Conservation (phyloP, 1,140 invertebrate species). For the Pogonomyrmex californicus region DNA sequence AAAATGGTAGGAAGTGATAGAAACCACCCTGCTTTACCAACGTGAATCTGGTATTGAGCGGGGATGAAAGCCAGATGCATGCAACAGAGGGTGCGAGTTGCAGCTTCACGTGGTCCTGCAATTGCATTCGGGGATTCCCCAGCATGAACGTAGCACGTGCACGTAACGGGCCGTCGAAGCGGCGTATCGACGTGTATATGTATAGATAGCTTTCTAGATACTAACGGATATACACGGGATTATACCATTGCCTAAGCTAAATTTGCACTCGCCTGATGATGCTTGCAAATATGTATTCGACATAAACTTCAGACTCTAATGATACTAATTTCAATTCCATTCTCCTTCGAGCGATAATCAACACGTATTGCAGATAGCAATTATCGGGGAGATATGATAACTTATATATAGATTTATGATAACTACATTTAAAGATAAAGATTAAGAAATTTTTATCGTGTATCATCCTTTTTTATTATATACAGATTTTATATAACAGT, state of each 20-base stretch:
- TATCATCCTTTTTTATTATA: background rate
- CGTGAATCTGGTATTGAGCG: background rate
- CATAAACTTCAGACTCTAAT: conserved; percentile 34
- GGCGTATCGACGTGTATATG: conserved; percentile 23
- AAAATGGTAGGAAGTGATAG: background rate
- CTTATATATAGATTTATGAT: background rate
- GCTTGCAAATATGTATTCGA: background rate
- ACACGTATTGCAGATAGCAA: background rate
- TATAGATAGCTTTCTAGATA: conserved; percentile 14
- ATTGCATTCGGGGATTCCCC: conserved; percentile 29
- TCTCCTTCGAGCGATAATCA: background rate
- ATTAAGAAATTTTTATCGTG: background rate
- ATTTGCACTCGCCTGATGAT: conserved; percentile 54
- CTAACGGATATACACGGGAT: conserved; percentile 47
- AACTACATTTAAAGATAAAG: background rate
- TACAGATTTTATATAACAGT: background rate
- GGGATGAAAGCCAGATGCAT: background rate
- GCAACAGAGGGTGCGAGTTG: conserved; percentile 47
- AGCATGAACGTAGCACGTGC: conserved; percentile 67
- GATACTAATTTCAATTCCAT: conserved; percentile 20
- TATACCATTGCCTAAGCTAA: conserved; percentile 34
- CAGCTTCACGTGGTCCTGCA: background rate
- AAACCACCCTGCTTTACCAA: conserved; percentile 57
- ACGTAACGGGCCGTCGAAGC: background rate
- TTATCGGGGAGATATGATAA: background rate